phyloP scores from a whole-genome alignment of 2,888 invertebrate species.

The Idaea aversata region DNA sequence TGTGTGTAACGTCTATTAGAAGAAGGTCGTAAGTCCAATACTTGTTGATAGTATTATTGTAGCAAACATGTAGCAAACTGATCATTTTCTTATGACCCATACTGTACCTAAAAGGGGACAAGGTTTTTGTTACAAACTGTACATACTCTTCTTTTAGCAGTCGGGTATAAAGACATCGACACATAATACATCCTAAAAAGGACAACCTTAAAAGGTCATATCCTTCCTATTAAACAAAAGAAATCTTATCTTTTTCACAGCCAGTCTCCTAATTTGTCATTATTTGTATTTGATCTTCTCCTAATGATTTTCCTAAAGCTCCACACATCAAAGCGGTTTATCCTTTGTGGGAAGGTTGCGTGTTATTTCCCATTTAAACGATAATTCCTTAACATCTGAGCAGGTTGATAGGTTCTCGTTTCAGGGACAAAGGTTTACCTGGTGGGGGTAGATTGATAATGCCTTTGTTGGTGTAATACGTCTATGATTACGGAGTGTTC shows the following conservation, averaged over 20 bases:
- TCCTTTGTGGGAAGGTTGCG: constrained; percentile 46
- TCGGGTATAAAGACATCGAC: too few relatives aligned
- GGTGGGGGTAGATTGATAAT: constrained; percentile 22
- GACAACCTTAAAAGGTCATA: neutral
- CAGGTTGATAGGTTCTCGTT: constrained; percentile 11
- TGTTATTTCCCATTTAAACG: constrained; percentile 52
- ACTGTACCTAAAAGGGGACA: too few relatives aligned
- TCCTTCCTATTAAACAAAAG: neutral
- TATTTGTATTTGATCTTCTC: constrained; percentile 35
- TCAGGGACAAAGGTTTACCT: constrained; percentile 23
- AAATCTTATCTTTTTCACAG: neutral
- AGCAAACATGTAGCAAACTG: too few relatives aligned
- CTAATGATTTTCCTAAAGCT: constrained; percentile 16
- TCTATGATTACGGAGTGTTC: neutral
- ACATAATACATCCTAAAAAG: neutral
- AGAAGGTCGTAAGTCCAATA: too few relatives aligned
- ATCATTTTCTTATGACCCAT: too few relatives aligned
- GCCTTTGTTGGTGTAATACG: constrained; percentile 17
- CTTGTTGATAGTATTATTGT: too few relatives aligned
- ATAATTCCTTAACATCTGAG: constrained; percentile 41
- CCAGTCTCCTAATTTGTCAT: constrained; percentile 21
- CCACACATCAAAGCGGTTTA: constrained; percentile 41
- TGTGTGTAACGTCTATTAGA: too few relatives aligned
- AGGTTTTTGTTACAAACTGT: too few relatives aligned
- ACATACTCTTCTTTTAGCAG: too few relatives aligned